phyloP scores from a whole-genome alignment of 2,888 invertebrate species.

The Drosophila prolongata region DNA sequence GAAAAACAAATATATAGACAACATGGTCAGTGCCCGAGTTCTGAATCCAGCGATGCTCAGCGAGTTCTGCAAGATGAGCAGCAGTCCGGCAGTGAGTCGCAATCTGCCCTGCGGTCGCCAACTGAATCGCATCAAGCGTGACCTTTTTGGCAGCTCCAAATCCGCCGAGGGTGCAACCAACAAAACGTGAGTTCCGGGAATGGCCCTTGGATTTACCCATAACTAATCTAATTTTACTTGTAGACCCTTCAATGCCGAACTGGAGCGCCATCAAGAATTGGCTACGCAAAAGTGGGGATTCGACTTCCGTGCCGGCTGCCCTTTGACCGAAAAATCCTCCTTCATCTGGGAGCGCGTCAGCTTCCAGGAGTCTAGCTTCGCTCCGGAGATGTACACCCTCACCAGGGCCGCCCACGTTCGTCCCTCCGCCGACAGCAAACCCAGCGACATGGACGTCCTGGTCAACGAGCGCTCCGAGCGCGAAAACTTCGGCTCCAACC shows the following conservation, averaged over 20 bases:
- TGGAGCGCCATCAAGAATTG: conserved; percentile 85
- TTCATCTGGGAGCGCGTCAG: conserved; percentile 84
- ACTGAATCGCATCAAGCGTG: conserved; percentile 82
- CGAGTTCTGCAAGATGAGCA: conserved; percentile 81
- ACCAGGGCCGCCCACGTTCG: conserved; percentile 84
- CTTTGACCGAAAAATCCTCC: conserved; percentile 74
- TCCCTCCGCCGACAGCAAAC: conserved; percentile 46
- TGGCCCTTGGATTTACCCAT: not conserved
- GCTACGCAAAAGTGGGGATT: conserved; percentile 87
- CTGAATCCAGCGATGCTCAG: conserved; percentile 79
- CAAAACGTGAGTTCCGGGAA: conserved; percentile 75
- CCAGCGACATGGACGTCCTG: conserved; percentile 71
- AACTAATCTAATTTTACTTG: conserved; percentile 6
- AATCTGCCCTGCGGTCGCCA: conserved; percentile 77
- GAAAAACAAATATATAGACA: conserved; percentile 32
- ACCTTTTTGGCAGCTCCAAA: conserved; percentile 81
- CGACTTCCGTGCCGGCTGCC: conserved; percentile 83
- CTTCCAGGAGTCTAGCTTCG: conserved; percentile 77
- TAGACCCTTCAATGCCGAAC: conserved; percentile 79
- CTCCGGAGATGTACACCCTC: conserved; percentile 84
- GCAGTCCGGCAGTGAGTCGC: conserved; percentile 69
- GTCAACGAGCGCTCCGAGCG: conserved; percentile 83
- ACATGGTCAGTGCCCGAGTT: conserved; percentile 80
- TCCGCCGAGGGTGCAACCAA: conserved; percentile 72
- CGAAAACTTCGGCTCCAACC: conserved; percentile 68